Conservation (phyloP, 2,113 vertebrate genomes). For the Bos indicus region DNA sequence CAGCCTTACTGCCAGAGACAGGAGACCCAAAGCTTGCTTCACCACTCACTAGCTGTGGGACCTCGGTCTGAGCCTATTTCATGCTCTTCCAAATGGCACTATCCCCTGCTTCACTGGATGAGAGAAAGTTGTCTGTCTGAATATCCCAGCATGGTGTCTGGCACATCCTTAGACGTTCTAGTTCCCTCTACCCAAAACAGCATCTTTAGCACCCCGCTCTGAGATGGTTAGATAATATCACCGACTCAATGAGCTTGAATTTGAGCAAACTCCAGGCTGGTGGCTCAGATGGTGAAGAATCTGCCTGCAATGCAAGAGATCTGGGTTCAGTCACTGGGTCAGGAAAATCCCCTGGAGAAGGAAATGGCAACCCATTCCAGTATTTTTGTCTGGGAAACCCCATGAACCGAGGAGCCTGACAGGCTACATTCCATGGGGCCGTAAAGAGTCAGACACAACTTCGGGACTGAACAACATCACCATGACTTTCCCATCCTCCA, state of each 20-base stretch:
- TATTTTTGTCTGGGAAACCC: background rate
- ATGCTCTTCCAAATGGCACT: background rate
- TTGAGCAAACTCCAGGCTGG: background rate
- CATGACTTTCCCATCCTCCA: background rate
- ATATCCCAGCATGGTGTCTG: background rate
- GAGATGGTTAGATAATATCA: background rate
- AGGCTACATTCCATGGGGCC: background rate
- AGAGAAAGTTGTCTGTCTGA: background rate
- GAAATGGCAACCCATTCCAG: background rate
- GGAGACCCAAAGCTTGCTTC: background rate
- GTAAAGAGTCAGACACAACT: background rate
- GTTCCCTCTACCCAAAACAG: background rate
- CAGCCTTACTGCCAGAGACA: background rate
- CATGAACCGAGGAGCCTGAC: background rate
- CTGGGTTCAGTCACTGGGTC: background rate
- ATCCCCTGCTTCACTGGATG: accelerated
- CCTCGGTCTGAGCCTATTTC: background rate
- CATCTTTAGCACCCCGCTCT: background rate
- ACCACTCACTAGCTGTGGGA: background rate
- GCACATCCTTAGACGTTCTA: background rate
- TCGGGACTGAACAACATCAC: background rate
- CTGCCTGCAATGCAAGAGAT: background rate
- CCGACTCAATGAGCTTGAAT: background rate
- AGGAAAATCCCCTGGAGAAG: background rate
- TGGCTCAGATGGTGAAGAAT: background rate